Conservation (phyloP, 2,888 invertebrate genomes). For the Anaspis maculata region DNA sequence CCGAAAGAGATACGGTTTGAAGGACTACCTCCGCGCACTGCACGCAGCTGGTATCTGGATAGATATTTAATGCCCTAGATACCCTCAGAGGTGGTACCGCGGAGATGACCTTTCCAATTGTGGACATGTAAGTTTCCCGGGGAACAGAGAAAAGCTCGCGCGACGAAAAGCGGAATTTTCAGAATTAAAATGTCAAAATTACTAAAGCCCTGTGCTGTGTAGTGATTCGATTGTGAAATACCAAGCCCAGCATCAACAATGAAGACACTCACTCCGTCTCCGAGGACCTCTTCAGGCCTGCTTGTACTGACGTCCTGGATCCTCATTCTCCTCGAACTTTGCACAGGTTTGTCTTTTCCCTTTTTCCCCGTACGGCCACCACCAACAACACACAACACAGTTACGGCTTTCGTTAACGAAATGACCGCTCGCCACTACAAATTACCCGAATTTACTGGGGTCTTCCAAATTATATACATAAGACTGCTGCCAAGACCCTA, state of each 20-base stretch:
- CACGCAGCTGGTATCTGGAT: constrained; percentile 28
- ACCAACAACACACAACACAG: not conserved
- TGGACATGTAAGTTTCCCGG: constrained; percentile 21
- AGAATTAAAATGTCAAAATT: constrained; percentile 18
- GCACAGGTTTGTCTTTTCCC: constrained; percentile 29
- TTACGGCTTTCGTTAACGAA: constrained; percentile 7
- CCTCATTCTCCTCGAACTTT: constrained; percentile 31
- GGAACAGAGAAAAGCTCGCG: too few relatives aligned
- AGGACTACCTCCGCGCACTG: constrained; percentile 11
- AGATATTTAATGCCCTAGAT: constrained; percentile 31
- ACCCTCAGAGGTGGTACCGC: constrained; percentile 19
- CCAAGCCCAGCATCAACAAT: constrained; percentile 23
- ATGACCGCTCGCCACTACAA: not conserved
- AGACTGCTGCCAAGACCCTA: too few relatives aligned
- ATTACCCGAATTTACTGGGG: not conserved
- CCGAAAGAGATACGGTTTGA: constrained; percentile 14
- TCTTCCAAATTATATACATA: too few relatives aligned
- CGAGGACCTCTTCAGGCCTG: constrained; percentile 29
- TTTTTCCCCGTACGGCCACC: not conserved
- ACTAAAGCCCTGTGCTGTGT: constrained; percentile 22
- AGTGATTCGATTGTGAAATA: constrained; percentile 23
- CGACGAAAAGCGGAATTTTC: not conserved
- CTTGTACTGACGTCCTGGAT: constrained; percentile 31
- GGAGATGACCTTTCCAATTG: constrained; percentile 12
- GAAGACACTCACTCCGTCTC: constrained; percentile 26